Evolutionary conservation across 2,888 invertebrate species (phyloP), one percentile per base, ranked within the genome.

Genomic region (Nemapogon koenigi): DNA sequence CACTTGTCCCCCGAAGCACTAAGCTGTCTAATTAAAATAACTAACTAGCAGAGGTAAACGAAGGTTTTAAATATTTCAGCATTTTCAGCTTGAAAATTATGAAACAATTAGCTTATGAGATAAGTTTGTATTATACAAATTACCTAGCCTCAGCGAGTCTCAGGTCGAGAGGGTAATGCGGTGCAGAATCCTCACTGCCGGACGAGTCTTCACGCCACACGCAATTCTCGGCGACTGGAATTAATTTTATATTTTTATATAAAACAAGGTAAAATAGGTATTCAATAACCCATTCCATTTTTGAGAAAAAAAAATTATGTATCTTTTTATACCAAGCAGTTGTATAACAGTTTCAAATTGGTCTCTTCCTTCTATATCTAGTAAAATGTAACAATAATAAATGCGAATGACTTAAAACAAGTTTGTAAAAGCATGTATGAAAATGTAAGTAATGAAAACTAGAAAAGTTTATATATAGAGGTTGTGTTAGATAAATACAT

Each of bases 71-170:
- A n/a, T n/a, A n/a, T n/a, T n/a, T n/a, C n/a, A n/a, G n/a, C n/a
- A n/a, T n/a, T n/a, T n/a, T n/a, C n/a, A n/a, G n/a, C n/a, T n/a
- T n/a, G n/a, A n/a, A n/a, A n/a, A n/a, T n/a, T n/a, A n/a, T n/a
- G n/a, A n/a, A n/a, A n/a, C n/a, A n/a, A n/a, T n/a, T n/a, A n/a
- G n/a, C n/a, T n/a, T n/a, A n/a, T n/a, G n/a, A n/a, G n/a, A n/a
- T n/a, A n/a, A n/a, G n/a, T n/a, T n/a, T n/a, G n/a, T n/a, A n/a
- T n/a, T n/a, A n/a, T n/a, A n/a, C n/a, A n/a, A n/a, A n/a, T 50
- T 47, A 78, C 80, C 78, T 75, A 13, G 80, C 79, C 46, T 80
- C 80, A 15, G 80, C 79, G 26, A 80, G 62, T 57, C 75, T 62
- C 42, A 80, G 51, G 39, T 80, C 80, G 30, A 79, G 49, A 0